Conservation (phyloP, 92 coral and sea anemone genomes). For the Actinostola sp. region DNA sequence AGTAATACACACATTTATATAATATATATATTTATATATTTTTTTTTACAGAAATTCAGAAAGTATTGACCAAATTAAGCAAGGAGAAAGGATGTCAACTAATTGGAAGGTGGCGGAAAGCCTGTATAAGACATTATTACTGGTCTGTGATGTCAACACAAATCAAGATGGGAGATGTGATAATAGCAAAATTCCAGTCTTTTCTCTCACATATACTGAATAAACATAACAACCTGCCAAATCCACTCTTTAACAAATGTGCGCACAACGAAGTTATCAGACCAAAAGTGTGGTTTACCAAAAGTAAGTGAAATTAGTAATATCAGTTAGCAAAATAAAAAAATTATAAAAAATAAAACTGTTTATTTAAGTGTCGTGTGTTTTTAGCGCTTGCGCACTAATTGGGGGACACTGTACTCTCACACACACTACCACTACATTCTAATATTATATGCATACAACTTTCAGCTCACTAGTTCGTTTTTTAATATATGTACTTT, state of each 20-base stretch:
- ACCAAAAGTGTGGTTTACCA: conserved; percentile 56
- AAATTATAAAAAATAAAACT: neutral
- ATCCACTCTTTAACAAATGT: conserved; percentile 53
- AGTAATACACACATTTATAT: neutral
- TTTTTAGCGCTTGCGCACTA: no score
- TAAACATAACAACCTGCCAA: conserved; percentile 56
- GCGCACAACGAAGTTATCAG: conserved; percentile 42
- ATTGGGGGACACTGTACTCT: no score
- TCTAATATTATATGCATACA: neutral
- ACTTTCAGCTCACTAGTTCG: neutral
- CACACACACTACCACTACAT: neutral
- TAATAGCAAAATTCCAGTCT: conserved; percentile 59
- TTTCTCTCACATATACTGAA: conserved; percentile 48
- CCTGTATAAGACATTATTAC: conserved; percentile 67
- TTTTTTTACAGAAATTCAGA: conserved; percentile 47
- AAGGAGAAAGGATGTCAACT: conserved; percentile 61
- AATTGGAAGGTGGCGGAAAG: conserved; percentile 58
- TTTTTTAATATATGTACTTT: neutral
- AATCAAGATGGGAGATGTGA: conserved; percentile 36
- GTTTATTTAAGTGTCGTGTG: no score
- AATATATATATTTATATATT: neutral
- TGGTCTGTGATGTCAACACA: conserved; percentile 62
- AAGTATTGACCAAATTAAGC: conserved; percentile 45
- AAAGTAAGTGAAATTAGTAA: conserved; percentile 31
- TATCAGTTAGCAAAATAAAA: neutral